Base-by-base conservation (phyloP, 1,140 invertebrate species). In the Heliconius hermathena region DNA sequence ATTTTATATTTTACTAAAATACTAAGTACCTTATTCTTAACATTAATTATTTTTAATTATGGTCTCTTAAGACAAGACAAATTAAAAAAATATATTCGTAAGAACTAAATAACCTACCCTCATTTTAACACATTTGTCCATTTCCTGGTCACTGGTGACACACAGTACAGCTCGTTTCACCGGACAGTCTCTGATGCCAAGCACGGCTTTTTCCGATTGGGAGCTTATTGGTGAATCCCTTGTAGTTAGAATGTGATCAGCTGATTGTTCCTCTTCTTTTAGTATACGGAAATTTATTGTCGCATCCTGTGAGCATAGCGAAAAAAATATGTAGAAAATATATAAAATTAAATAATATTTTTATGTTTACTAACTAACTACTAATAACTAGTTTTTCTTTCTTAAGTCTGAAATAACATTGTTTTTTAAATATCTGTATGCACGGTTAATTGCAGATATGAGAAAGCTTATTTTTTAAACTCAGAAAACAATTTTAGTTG, bases 111-210 rank as follows among this genome's bases (percentile, higher is more conserved):
- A 33, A 81, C 95, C 91, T 94, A 99, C 98, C 95, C 96, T 98
- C 99, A 99, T 99, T 93, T 97, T 97, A 49, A 97, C 93, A 92
- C 99, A 99, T 95, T 99, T 99, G 38, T 97, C 96, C 93, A 98
- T 96, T 94, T 99, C 99, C 0, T 96, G 95, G 72, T 98, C 96
- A 1, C 98, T 99, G 1, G 98, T 98, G 9, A 99, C 97, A 92
- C 99, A 99, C 8, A 99, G 87, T 1, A 96, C 97, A 94, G 98
- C 98, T 29, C 95, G 93, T 46, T 96, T 95, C 8, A 99, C 96
- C 0, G 98, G 97, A 93, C 98, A 99, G 73, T 97, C 95, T 73
- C 97, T 95, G 5, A 98, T 95, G 20, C 96, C 96, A 73, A 97
- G 91, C 76, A 98, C 97, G 0, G 96, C 94, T 57, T 97, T 94